These are phyloP conservation scores for Molorchus minor DNA, from an alignment of 2,888 invertebrate genomes.

Conservation along the genomic window DNA sequence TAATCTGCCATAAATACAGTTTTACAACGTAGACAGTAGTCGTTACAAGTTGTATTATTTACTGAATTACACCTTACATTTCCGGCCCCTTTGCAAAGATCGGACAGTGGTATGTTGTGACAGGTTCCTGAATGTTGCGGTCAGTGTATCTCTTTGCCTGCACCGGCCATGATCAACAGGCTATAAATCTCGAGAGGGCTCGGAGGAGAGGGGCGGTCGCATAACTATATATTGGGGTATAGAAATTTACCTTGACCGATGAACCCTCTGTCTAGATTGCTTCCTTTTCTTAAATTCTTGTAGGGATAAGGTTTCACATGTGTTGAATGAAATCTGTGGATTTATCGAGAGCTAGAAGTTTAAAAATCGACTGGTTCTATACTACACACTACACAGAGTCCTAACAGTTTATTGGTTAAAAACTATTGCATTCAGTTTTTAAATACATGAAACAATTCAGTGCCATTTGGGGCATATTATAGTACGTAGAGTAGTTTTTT, in stretches of 20 bases:
- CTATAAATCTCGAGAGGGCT: conserved; percentile 42
- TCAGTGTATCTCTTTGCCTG: conserved; percentile 46
- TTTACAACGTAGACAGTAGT: conserved; percentile 19
- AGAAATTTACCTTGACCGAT: conserved; percentile 52
- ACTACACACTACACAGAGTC: no score
- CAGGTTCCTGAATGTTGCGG: conserved; percentile 54
- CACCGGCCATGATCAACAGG: conserved; percentile 41
- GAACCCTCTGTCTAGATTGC: conserved; percentile 52
- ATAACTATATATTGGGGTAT: conserved; percentile 34
- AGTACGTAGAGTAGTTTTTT: no score
- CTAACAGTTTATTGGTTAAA: no score
- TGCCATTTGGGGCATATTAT: no score
- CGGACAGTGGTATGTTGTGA: conserved; percentile 54
- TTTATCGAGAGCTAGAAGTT: no score
- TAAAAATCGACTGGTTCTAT: no score
- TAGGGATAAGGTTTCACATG: conserved; percentile 53
- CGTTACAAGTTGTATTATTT: conserved; percentile 34
- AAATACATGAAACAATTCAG: no score
- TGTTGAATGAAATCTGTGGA: no score
- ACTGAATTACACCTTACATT: conserved; percentile 52
- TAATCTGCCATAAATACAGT: conserved; percentile 23
- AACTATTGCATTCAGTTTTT: no score
- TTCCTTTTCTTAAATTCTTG: conserved; percentile 47
- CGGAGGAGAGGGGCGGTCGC: conserved; percentile 26
- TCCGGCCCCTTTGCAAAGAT: conserved; percentile 47